These are phyloP conservation scores for Scotopteryx bipunctaria DNA, from an alignment of 2,888 invertebrate species.

Conservation along the genomic window DNA sequence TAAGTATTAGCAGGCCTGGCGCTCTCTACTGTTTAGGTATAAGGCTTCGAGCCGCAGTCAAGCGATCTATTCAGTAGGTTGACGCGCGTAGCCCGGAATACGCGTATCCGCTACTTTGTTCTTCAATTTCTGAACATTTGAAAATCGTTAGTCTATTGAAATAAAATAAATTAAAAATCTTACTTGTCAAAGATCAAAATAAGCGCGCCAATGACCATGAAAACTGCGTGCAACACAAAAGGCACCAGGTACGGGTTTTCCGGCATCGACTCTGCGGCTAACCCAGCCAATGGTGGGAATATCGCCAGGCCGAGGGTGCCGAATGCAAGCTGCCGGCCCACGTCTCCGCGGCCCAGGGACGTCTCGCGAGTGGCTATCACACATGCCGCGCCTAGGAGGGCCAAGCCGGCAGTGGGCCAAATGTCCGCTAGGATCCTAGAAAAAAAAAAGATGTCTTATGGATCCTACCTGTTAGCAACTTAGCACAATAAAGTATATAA, in stretches of 20 bases:
- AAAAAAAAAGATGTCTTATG: too few species aligned
- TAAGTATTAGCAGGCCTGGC: too few species aligned
- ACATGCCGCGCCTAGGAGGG: constrained; percentile 88
- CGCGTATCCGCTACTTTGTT: too few species aligned
- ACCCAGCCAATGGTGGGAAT: constrained; percentile 85
- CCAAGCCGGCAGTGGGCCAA: constrained; percentile 88
- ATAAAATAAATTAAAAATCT: constrained; percentile 45
- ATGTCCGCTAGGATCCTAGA: constrained; percentile 88
- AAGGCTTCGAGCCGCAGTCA: too few species aligned
- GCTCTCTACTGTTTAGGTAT: too few species aligned
- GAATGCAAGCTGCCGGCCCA: constrained; percentile 90
- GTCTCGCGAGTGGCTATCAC: constrained; percentile 93
- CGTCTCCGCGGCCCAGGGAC: constrained; percentile 90
- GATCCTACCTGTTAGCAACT: too few species aligned
- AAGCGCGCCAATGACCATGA: constrained; percentile 82
- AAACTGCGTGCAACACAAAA: constrained; percentile 83
- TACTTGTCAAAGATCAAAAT: constrained; percentile 83
- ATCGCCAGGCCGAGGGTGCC: constrained; percentile 89
- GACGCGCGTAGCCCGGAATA: too few species aligned
- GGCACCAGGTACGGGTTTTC: constrained; percentile 80
- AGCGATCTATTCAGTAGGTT: too few species aligned
- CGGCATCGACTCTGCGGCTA: constrained; percentile 66
- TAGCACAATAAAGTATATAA: too few species aligned
- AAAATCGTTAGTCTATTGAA: too few species aligned
- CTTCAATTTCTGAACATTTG: too few species aligned